Percentiles rank a stretch among this genome's conserved stretches.
Evolutionary conservation across 2,888 invertebrate genomes (phyloP).

Genomic region (Koerneria pararmatus): DNA sequence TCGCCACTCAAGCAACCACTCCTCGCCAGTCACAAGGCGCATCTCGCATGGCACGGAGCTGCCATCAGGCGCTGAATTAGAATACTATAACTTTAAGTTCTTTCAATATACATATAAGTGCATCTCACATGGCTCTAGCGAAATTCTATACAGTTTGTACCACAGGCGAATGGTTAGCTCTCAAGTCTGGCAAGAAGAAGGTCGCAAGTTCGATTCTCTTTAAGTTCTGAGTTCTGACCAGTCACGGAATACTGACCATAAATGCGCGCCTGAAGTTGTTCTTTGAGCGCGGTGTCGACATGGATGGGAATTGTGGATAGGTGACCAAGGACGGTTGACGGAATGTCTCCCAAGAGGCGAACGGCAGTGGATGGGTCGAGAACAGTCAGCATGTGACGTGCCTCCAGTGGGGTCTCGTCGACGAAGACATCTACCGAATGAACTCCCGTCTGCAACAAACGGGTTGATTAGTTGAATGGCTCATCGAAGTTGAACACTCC

Average conservation of each 20-base stretch:
- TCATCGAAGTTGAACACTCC: not conserved
- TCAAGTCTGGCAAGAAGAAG: too few relatives aligned
- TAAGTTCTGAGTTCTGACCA: too few relatives aligned
- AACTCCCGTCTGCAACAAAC: constrained; percentile 15
- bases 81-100: not conserved
- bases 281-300: too few relatives aligned
- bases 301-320: not conserved
- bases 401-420: constrained; percentile 7
- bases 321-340: not conserved
- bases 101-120: too few relatives aligned
- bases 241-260: too few relatives aligned
- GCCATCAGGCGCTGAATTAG: constrained; percentile 45
- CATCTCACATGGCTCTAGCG: too few relatives aligned
- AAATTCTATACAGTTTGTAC: too few relatives aligned
- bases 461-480: not conserved
- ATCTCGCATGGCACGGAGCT: constrained; percentile 36
- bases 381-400: constrained; percentile 6
- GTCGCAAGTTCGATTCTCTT: too few relatives aligned
- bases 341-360: not conserved
- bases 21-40: constrained; percentile 34
- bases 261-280: too few relatives aligned
- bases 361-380: constrained; percentile 15
- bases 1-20: constrained; percentile 46
- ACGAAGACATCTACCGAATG: constrained; percentile 19
- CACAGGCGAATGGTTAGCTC: too few relatives aligned